phyloP scores from a whole-genome alignment of 2,888 invertebrate species.

The Euphydryas editha region DNA sequence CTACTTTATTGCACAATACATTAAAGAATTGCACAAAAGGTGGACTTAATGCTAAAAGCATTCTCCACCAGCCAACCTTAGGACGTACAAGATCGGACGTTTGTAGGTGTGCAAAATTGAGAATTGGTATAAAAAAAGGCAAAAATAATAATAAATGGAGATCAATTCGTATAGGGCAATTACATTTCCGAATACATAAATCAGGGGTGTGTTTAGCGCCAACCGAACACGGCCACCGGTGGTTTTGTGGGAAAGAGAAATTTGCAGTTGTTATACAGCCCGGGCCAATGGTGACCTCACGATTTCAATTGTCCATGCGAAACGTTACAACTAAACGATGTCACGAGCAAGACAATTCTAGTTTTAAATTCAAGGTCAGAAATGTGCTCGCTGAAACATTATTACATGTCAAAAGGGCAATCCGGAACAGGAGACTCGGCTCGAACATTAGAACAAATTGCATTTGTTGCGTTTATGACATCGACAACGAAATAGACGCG shows the following conservation, averaged over 20 bases:
- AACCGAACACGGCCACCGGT: conserved; percentile 56
- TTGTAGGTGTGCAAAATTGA: no score
- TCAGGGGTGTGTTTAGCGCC: conserved; percentile 43
- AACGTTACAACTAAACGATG: conserved; percentile 80
- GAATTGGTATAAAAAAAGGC: no score
- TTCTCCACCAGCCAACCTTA: no score
- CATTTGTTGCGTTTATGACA: conserved; percentile 17
- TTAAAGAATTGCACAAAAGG: no score
- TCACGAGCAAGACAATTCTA: conserved; percentile 76
- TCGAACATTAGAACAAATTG: conserved; percentile 12
- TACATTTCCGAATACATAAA: conserved; percentile 32
- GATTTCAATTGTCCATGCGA: conserved; percentile 82
- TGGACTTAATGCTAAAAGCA: no score
- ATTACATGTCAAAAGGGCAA: conserved; percentile 43
- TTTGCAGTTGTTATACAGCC: conserved; percentile 74
- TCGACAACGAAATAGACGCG: conserved; percentile 4
- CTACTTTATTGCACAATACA: no score
- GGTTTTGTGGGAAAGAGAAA: conserved; percentile 79
- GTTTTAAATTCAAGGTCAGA: conserved; percentile 80
- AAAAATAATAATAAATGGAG: no score
- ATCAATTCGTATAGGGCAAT: conserved; percentile 24
- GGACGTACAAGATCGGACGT: no score
- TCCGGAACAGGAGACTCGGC: conserved; percentile 2
- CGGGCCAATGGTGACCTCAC: conserved; percentile 80
- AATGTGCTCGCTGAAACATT: conserved; percentile 65